phyloP scores from a whole-genome alignment of 2,797 vertebrate genomes.

The Schizopygopsis malacanthus region DNA sequence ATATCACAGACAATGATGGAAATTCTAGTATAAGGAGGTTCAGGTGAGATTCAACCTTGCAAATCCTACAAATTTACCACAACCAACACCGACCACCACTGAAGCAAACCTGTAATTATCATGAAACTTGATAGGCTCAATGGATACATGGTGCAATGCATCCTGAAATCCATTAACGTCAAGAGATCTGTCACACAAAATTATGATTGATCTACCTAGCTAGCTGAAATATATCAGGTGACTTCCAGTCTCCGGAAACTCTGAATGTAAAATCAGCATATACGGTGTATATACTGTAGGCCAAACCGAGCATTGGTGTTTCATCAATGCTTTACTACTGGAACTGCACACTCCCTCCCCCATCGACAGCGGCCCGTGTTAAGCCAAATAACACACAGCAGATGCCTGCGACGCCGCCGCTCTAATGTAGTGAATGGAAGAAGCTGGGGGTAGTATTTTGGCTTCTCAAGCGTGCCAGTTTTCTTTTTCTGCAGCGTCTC shows the following conservation, averaged over 20 bases:
- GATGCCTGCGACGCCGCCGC: conserved; percentile 18
- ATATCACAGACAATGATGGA: not conserved
- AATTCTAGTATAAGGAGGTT: not conserved
- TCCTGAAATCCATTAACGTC: conserved; percentile 18
- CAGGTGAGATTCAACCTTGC: not conserved
- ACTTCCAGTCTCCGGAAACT: conserved; percentile 21
- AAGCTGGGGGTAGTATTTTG: conserved; percentile 66
- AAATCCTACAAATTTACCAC: not conserved
- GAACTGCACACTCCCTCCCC: conserved; percentile 14
- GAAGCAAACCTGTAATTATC: not conserved
- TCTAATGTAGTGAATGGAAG: conserved; percentile 59
- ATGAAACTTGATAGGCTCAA: conserved; percentile 10
- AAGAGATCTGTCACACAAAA: conserved; percentile 10
- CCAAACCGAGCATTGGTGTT: not conserved
- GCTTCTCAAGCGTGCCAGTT: conserved; percentile 72
- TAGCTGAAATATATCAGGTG: conserved; percentile 14
- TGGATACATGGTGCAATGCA: not conserved
- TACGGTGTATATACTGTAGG: not conserved
- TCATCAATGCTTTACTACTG: not conserved
- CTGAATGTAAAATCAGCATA: conserved; percentile 19
- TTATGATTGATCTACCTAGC: conserved; percentile 29
- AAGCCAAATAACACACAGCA: conserved; percentile 46
- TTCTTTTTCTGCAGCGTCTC: conserved; percentile 69
- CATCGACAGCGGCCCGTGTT: not conserved
- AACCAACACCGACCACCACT: not conserved